phyloP scores from a whole-genome alignment of 2,113 vertebrate species.

The Chaetodon auriga region DNA sequence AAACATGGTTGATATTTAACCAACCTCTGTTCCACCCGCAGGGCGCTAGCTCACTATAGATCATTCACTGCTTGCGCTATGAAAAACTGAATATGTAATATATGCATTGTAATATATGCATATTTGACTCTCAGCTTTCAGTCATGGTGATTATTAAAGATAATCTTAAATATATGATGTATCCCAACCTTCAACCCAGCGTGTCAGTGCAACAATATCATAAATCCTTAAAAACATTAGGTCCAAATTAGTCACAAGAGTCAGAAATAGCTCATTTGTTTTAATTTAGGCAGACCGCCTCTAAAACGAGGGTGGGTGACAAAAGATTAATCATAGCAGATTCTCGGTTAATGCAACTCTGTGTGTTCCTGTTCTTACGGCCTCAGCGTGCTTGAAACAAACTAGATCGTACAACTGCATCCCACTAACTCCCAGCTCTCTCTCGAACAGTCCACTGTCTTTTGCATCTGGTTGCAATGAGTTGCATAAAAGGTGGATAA shows the following conservation, averaged over 20 bases:
- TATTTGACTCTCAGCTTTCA: neutral
- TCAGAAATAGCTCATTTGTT: constrained; percentile 42
- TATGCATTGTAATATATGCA: neutral
- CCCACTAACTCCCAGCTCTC: neutral
- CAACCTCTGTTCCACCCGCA: neutral
- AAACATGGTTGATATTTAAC: neutral
- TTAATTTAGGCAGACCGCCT: constrained; percentile 34
- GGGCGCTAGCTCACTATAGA: neutral
- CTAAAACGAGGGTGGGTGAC: constrained; percentile 15
- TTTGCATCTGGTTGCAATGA: neutral
- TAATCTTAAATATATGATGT: constrained; percentile 8
- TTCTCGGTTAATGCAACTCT: neutral
- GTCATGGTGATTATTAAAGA: constrained; percentile 1
- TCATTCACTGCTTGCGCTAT: neutral
- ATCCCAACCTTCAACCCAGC: constrained; percentile 4
- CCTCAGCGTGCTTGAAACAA: constrained; percentile 2
- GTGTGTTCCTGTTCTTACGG: constrained; percentile 3
- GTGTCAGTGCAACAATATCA: neutral
- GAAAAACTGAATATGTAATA: constrained; percentile 1
- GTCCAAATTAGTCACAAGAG: neutral
- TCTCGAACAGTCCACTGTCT: neutral
- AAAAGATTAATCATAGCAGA: constrained; percentile 52
- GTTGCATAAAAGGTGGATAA: neutral
- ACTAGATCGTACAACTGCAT: neutral
- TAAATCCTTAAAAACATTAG: constrained; percentile 27